These are phyloP conservation scores for Eupithecia insigniata DNA, from an alignment of 2,888 invertebrate species.

Conservation along the genomic window DNA sequence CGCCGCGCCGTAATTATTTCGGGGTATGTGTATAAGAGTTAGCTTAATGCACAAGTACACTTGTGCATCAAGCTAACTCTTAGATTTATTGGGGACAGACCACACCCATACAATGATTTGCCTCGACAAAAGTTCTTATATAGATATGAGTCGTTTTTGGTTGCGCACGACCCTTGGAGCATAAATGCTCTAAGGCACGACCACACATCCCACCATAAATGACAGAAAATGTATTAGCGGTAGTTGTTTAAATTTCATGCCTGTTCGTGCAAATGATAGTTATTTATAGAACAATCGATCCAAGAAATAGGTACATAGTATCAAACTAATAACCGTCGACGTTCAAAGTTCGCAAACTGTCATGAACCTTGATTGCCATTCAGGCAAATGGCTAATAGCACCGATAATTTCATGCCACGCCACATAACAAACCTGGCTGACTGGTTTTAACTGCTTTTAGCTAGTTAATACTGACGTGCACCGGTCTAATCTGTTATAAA, in stretches of 20 bases:
- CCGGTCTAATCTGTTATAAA: constrained; percentile 60
- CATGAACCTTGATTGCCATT: constrained; percentile 39
- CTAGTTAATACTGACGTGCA: constrained; percentile 53
- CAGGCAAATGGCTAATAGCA: constrained; percentile 40
- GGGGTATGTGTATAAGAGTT: background rate
- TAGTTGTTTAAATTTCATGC: background rate
- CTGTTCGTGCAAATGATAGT: background rate
- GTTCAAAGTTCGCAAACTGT: constrained; percentile 34
- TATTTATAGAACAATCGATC: background rate
- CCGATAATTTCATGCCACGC: constrained; percentile 41
- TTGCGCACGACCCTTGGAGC: no score
- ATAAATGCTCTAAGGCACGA: no score
- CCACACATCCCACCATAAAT: background rate
- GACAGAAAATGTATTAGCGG: background rate
- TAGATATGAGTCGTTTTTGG: background rate
- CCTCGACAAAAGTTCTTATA: background rate
- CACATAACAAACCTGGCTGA: constrained; percentile 42
- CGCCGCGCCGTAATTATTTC: no score
- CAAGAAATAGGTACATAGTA: constrained; percentile 16
- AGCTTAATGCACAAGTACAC: background rate
- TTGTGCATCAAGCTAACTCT: background rate
- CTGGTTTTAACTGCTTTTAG: constrained; percentile 38
- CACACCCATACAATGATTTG: background rate
- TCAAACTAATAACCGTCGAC: constrained; percentile 22
- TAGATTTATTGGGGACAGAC: background rate